Base-by-base conservation (phyloP, 37 sponge, comb jelly and placozoan species). In the Chondrilla cf. caribensis region DNA sequence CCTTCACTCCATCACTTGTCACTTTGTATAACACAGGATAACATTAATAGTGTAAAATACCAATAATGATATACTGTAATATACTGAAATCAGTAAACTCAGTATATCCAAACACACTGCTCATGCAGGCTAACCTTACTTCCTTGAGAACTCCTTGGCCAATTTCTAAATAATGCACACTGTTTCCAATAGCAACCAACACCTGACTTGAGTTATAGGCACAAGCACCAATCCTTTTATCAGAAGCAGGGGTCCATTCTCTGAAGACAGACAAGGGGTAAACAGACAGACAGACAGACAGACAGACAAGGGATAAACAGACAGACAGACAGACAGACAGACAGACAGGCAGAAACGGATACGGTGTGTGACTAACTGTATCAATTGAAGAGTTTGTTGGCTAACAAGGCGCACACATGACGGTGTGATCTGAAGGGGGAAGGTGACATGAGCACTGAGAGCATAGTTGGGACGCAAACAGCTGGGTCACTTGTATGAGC, bases 161-260 rank as follows among this genome's bases (percentile, higher is more conserved):
- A 7, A 96, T 83, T 78, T 87, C 89, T 0, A 97, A 64, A 65
- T 93, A 95, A 86, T 60, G 83, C 9, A 97, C 70, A 18, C 86
- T 79, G 2, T 73, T 78, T 2, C 94, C 94, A 9, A 84, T 78
- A 38, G 95, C 93, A 8, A 95, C 88, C 31, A 95, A 84, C 31
- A 93, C 77, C 68, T 97, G 98, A 9, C 65, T 70, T 0, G 22
- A 40, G 78, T 93, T 93, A 67, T 88, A 89, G 19, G 93, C 83
- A 11, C 82, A 93, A 25, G 87, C 90, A 79, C 89, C 86, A 54
- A 97, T 97, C 60, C 81, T 88, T 58, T 79, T 75, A 2, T 91
- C 95, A 19, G 83, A 84, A 3, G 92, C 87, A 6, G 95, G 92
- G 60, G 86, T 66, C 98, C 98, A 97, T 40, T 92, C 86, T 55